Evolutionary conservation across 2,113 vertebrate genomes (phyloP).

Genomic region (Rattus norvegicus): DNA sequence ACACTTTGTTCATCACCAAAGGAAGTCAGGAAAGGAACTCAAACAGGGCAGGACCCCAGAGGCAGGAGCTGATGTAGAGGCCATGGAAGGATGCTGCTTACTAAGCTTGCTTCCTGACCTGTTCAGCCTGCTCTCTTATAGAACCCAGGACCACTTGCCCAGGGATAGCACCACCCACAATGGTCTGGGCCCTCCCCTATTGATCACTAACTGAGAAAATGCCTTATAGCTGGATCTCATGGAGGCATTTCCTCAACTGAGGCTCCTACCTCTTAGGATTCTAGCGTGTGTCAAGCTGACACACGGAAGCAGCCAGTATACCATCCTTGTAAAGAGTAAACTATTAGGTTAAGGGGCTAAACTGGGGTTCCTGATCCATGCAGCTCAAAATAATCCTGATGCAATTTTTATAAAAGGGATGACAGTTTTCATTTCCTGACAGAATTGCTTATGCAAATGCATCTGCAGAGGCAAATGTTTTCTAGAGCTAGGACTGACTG

Average conservation of each 20-base stretch:
- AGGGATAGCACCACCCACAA: background rate
- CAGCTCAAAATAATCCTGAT: conserved; percentile 2
- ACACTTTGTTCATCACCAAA: background rate
- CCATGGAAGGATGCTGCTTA: background rate
- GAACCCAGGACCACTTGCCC: background rate
- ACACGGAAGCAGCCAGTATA: background rate
- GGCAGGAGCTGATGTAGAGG: background rate
- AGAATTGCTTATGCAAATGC: conserved; percentile 41
- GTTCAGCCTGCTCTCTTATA: background rate
- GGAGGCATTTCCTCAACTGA: background rate
- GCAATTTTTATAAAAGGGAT: background rate
- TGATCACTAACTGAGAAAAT: background rate
- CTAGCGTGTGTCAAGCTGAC: background rate
- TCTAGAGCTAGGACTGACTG: conserved; percentile 34
- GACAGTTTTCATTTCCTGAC: conserved; percentile 54
- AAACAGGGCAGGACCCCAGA: background rate
- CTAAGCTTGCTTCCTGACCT: background rate
- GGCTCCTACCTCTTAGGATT: background rate
- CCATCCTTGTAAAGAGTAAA: background rate
- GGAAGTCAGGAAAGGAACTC: background rate
- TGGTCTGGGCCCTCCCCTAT: background rate
- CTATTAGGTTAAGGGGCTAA: background rate
- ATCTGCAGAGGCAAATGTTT: conserved; percentile 55
- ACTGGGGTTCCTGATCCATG: background rate
- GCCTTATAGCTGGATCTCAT: background rate